Percentiles rank a stretch among this genome's conserved stretches.
These are phyloP conservation scores for Drosophila willistoni DNA, from an alignment of 1,140 invertebrate genomes.

Conservation along the genomic window DNA sequence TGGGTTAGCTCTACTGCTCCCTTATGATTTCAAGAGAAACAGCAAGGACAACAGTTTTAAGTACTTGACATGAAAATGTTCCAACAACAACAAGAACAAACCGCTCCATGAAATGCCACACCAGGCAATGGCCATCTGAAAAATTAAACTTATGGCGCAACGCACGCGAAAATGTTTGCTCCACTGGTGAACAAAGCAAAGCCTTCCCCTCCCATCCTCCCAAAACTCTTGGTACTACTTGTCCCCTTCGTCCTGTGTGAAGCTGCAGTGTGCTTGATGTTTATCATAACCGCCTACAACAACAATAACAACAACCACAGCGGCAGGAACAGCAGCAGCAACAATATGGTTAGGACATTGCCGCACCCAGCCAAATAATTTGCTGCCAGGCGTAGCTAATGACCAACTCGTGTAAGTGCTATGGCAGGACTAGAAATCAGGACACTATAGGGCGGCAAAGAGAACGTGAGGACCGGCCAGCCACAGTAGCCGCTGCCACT, in stretches of 20 bases:
- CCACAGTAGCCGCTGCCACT: slow-evolving; percentile 31
- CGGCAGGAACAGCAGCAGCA: slow-evolving; percentile 39
- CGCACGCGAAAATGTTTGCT: slow-evolving; percentile 61
- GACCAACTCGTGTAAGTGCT: slow-evolving; percentile 77
- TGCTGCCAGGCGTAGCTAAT: slow-evolving; percentile 75
- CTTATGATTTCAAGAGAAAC: slow-evolving; percentile 50
- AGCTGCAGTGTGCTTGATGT: slow-evolving; percentile 58
- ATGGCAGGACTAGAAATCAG: slow-evolving; percentile 52
- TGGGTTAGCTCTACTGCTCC: slow-evolving; percentile 33
- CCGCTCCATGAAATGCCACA: slow-evolving; percentile 36
- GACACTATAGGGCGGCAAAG: slow-evolving; percentile 33
- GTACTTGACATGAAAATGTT: slow-evolving; percentile 73
- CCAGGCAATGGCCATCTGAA: slow-evolving; percentile 45
- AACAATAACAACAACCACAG: slow-evolving; percentile 60
- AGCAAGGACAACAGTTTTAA: slow-evolving; percentile 50
- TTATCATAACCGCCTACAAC: slow-evolving; percentile 74
- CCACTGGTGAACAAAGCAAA: slow-evolving; percentile 33
- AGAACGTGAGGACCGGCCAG: slow-evolving; percentile 63
- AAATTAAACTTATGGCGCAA: slow-evolving; percentile 62
- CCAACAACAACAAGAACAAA: slow-evolving; percentile 53
- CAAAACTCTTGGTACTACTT: too few species aligned
- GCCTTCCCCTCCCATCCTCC: background rate
- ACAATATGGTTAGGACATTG: slow-evolving; percentile 63
- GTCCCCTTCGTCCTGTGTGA: slow-evolving; percentile 1
- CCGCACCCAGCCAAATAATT: slow-evolving; percentile 70